Base-by-base conservation (phyloP, 2,888 invertebrate species). In the Acheta domesticus region DNA sequence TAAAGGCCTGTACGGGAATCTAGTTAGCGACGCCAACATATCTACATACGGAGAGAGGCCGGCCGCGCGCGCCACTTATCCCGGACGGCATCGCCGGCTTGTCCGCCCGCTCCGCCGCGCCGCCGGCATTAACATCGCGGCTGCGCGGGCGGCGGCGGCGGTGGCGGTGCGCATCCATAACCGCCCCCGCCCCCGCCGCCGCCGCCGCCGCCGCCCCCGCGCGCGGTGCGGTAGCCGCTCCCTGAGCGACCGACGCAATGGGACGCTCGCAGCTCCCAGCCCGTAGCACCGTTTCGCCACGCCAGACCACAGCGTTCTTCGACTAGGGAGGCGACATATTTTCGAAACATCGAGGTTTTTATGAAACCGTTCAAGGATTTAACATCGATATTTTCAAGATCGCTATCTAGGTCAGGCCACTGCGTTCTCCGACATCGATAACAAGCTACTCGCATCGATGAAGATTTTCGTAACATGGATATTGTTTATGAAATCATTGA, bases 1-100 rank as follows among this genome's bases (percentile, higher is more conserved):
- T 62, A 62, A 62, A 62, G 62, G 16, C 14, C 62, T 62, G 62
- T 62, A 62, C 62, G 62, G 62, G 62, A 62, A 62, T 62, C 62
- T 62, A 62, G 62, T 62, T 62, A 62, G 62, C 62, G 62, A 62
- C 62, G 62, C 16, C 62, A 62, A 62, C 62, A 62, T 62, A 62
- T 62, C 62, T 62, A 62, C 62, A 62, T 62, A 62, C 62, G 62
- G 62, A 14, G 62, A 14, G 62, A 62, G 62, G 62, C 14, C 62
- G 62, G n/a, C 62, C n/a, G 62, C 62, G 62, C 62, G n/a, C 62
- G 62, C 62, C 62, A 62, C 62, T 62, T 62, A 62, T 62, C 62
- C 62, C 62, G 16, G n/a, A 14, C 62, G 62, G 62, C 62, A 62
- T 62, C 62, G 62, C 16, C 62, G 62, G 62, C 14, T 62, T 62